phyloP scores from a whole-genome alignment of 1,140 invertebrate genomes.

The Anoplophora glabripennis region DNA sequence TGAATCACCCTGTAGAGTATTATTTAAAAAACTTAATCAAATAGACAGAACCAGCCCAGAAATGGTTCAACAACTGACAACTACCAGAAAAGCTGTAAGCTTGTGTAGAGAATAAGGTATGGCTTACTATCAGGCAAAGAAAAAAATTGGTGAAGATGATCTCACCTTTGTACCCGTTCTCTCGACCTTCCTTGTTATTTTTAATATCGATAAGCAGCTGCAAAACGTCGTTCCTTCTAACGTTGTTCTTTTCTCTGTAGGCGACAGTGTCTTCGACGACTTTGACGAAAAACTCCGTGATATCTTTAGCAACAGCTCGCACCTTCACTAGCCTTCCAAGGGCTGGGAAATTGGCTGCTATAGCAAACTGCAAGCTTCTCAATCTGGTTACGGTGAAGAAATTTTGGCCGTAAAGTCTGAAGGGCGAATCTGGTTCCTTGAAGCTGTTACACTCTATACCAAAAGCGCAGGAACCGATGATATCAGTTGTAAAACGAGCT shows the following conservation, averaged over 20 bases:
- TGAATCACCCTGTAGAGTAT: no score
- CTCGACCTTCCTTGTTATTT: constrained; percentile 2
- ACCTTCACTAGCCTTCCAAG: constrained; percentile 4
- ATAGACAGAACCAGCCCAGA: background rate
- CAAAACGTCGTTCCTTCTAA: constrained; percentile 53
- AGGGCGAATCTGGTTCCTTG: constrained; percentile 49
- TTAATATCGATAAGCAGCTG: constrained; percentile 49
- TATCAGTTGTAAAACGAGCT: constrained; percentile 55
- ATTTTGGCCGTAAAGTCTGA: constrained; percentile 46
- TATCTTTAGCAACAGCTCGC: background rate
- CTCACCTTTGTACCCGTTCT: no score
- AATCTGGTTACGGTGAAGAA: constrained; percentile 22
- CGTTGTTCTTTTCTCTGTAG: constrained; percentile 49
- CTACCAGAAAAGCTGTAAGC: no score
- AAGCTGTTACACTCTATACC: constrained; percentile 57
- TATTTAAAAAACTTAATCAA: background rate
- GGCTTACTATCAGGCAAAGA: no score
- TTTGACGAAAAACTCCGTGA: constrained; percentile 48
- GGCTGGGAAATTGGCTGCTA: background rate
- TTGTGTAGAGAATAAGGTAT: no score
- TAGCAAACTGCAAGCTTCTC: background rate
- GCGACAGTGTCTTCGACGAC: constrained; percentile 49
- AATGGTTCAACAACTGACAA: no score
- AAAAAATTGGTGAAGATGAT: no score
- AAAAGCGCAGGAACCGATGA: constrained; percentile 59